Conservation (phyloP, 2,888 invertebrate species). For the Hipparchia sbordonii region DNA sequence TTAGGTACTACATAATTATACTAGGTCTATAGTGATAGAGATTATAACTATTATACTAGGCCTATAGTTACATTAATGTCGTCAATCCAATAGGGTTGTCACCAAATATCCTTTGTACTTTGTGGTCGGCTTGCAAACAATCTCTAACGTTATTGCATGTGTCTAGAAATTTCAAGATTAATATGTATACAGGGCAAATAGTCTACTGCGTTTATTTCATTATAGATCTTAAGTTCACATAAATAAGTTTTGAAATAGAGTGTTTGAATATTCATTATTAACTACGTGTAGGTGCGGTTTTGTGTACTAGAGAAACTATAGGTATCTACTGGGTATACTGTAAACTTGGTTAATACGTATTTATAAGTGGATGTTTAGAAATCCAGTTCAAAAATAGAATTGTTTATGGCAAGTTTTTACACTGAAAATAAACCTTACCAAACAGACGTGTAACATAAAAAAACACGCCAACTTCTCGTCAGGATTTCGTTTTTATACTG, state of each 20-base stretch:
- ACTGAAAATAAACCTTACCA: no score
- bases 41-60: conserved; percentile 4
- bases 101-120: conserved; percentile 69
- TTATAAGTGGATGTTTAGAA: conserved; percentile 5
- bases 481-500: no score
- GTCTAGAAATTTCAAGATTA: conserved; percentile 62
- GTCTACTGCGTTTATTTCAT: conserved; percentile 5
- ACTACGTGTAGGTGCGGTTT: background rate
- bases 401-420: no score
- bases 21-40: conserved; percentile 25
- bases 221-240: conserved; percentile 15
- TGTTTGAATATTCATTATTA: conserved; percentile 1
- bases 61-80: conserved; percentile 52
- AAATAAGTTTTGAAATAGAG: conserved; percentile 14
- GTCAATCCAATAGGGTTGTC: conserved; percentile 67
- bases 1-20: background rate
- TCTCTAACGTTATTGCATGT: conserved; percentile 61
- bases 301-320: conserved; percentile 20
- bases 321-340: conserved; percentile 6
- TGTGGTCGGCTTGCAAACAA: conserved; percentile 60
- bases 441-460: no score
- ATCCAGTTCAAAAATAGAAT: background rate
- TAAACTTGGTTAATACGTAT: conserved; percentile 24
- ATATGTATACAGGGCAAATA: conserved; percentile 41
- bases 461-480: no score